Evolutionary conservation across 30 jellyfish, hydroid and myxozoan genomes (phyloP).

Genomic region (Aurelia aurita): DNA sequence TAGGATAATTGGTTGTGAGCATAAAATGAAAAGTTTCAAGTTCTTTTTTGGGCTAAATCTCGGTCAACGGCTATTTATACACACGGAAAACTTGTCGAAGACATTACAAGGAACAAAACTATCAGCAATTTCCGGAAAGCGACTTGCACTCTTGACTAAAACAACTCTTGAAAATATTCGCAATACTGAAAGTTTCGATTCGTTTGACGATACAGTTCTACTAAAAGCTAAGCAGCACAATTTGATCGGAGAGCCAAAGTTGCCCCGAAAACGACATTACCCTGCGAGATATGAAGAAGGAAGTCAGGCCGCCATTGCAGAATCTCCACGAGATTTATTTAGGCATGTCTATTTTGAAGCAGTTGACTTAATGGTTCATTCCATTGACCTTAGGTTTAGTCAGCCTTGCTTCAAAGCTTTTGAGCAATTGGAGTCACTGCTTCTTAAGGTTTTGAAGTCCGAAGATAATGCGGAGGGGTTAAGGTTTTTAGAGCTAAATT

Average conservation of each 20-base stretch:
- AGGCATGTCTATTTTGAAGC: too few species aligned
- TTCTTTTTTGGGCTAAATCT: too few species aligned
- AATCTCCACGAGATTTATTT: too few species aligned
- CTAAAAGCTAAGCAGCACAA: slow-evolving; percentile 22
- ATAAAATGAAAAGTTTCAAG: slow-evolving; percentile 57
- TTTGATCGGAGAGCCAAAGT: slow-evolving; percentile 3
- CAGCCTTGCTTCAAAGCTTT: slow-evolving; percentile 5
- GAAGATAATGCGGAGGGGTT: neutral
- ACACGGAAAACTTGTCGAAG: slow-evolving; percentile 69
- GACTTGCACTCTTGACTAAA: slow-evolving; percentile 51
- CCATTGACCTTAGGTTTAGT: neutral
- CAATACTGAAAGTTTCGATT: slow-evolving; percentile 15
- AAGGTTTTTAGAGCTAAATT: neutral
- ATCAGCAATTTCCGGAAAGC: slow-evolving; percentile 57
- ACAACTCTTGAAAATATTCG: slow-evolving; percentile 44
- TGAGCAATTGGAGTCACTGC: slow-evolving; percentile 5
- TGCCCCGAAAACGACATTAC: slow-evolving; percentile 22
- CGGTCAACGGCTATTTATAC: too few species aligned
- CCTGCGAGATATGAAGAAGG: slow-evolving; percentile 17
- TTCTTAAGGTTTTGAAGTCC: too few species aligned
- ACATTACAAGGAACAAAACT: slow-evolving; percentile 71
- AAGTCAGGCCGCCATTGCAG: neutral
- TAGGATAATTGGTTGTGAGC: slow-evolving; percentile 67
- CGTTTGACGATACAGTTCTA: slow-evolving; percentile 12
- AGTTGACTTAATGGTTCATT: too few species aligned